Evolutionary conservation across 2,113 vertebrate species (phyloP), one percentile per base, ranked within the genome.

Genomic region (Microcebus griseorufus): DNA sequence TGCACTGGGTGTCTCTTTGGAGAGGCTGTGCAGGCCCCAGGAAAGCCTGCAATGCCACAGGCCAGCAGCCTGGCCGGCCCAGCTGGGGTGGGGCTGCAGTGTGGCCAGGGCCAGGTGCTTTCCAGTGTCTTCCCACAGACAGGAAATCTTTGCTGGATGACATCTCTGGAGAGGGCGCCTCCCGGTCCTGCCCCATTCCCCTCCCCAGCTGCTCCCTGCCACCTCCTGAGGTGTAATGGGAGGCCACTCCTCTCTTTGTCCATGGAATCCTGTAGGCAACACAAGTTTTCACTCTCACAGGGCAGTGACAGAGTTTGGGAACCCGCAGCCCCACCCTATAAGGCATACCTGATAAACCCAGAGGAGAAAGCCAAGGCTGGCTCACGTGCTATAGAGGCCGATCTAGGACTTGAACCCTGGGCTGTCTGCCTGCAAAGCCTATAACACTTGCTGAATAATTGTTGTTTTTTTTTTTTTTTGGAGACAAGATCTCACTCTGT

Each of bases 41-140:
- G 3, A n/a, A 55, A 39, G 23, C 8, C 9, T 67, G 20, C 7
- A 14, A 48, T 65, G 48, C 25, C n/a, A 37, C 45, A 95, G 73
- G 55, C 82, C 27, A 60, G 53, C 69, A 32, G 72, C 81, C n/a
- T 20, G 55, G 85, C 53, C 69, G 53, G 69, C 42, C 67, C 1
- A 9, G 81, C 69, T 75, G 48, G 55, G 42, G n/a, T 29, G 93
- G 97, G 90, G 2, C 65, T 29, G 62, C 27, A 3, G 62, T 4
- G 20, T 25, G 39, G 91, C 95, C 95, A 96, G 29, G n/a, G 92
- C 95, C 95, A 96, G 94, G 96, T 72, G 29, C 87, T 97, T 97
- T 89, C 94, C 93, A 25, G 9, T 16, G 29, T 25, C 37, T 73
- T 64, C 51, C 37, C 48, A 8, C 25, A 73, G 60, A 10, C 34